Evolutionary conservation across 2,797 vertebrate species (phyloP), one percentile per base, ranked within the genome.

Genomic region (Phalloptychus januarius): DNA sequence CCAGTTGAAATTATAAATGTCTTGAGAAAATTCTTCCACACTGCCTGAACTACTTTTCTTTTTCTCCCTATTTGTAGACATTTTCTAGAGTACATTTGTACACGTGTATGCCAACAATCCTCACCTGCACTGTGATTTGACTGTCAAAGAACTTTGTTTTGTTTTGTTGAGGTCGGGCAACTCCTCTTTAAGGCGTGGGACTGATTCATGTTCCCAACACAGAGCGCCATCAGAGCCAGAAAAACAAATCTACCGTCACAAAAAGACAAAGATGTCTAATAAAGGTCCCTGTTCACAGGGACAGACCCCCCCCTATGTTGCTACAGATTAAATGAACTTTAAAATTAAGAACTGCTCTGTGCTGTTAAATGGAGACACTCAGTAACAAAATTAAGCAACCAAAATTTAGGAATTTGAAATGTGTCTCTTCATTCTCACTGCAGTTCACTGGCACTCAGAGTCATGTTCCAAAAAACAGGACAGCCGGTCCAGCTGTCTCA

Each of bases 401-500:
- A 87, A 87, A 76, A 82, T 72, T 82, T 84, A 44, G 86, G 77
- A 63, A 86, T 79, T 83, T 94, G 94, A 94, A 94, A 94, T 92
- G 91, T 52, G 78, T 85, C 84, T 87, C 80, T 86, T 56, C 46
- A 54, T 83, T 74, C 71, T 76, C 23, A 69, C 45, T 84, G 79
- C 73, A 85, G 77, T 71, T 85, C 61, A 71, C 42, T 77, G 79
- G 65, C 70, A 58, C 65, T 84, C 77, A 73, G 70, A 75, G 42
- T 80, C 50, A 38, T 54, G 36, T 54, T 76, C 70, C 76, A 75
- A 70, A n/a, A 75, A 33, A 75, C 13, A 33, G 76, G 76, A 61
- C 48, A 36, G 44, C 58, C 76, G 79, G 76, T 91, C 83, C 87
- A 89, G 88, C 86, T 86, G 82, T 83, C 80, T 87, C 88, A 86